Conservation (phyloP, 1,140 invertebrate genomes). For the Trichoplusia ni region DNA sequence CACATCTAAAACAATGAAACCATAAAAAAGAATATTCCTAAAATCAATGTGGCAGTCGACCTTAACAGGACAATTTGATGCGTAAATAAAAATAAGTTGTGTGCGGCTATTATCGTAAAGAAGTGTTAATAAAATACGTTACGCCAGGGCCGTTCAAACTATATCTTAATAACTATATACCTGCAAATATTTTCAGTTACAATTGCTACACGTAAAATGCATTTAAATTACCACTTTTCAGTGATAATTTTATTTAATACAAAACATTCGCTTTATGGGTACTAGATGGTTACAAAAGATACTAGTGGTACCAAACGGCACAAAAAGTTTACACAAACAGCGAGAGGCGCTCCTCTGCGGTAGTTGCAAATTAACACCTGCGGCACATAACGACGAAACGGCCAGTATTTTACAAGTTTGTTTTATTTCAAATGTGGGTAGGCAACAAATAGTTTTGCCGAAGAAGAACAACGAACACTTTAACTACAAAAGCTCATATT, state of each 20-base stretch:
- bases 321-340: constrained; percentile 1
- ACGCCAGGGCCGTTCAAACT: constrained; percentile 13
- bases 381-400: neutral
- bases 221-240: too few relatives aligned
- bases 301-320: neutral
- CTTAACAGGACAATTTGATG: constrained; percentile 49
- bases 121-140: constrained; percentile 30
- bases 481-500: too few relatives aligned
- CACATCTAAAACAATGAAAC: neutral
- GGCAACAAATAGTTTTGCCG: too few relatives aligned
- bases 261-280: too few relatives aligned
- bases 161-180: constrained; percentile 3
- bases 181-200: neutral
- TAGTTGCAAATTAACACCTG: neutral
- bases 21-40: neutral
- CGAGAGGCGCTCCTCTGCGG: neutral
- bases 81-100: constrained; percentile 36
- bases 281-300: too few relatives aligned
- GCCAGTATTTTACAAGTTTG: neutral
- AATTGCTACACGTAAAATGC: neutral
- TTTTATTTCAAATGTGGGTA: neutral
- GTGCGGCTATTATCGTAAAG: constrained; percentile 11
- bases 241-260: too few relatives aligned
- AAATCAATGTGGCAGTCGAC: constrained; percentile 29
- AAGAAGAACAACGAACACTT: too few relatives aligned